phyloP scores from a whole-genome alignment of 2,113 vertebrate species.

The Indicator indicator region DNA sequence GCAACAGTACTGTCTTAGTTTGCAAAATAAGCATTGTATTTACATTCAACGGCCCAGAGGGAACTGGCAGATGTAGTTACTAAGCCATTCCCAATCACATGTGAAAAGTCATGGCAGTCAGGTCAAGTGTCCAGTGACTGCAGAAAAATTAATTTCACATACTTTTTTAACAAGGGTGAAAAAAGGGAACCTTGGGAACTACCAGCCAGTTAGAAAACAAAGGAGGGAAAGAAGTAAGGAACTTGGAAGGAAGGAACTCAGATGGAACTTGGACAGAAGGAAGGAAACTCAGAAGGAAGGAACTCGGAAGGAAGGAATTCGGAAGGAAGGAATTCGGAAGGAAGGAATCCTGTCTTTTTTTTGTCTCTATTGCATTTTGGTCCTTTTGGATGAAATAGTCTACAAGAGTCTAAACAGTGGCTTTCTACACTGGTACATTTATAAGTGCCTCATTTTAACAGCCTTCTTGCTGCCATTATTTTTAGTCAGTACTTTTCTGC shows the following conservation, averaged over 20 bases:
- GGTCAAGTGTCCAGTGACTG: neutral
- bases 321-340: too few relatives aligned
- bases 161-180: neutral
- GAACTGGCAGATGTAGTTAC: neutral
- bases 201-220: neutral
- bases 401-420: neutral
- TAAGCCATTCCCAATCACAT: neutral
- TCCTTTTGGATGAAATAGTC: neutral
- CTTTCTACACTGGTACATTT: neutral
- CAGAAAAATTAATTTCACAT: neutral
- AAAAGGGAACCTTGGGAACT: neutral
- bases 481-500: neutral
- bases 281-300: too few relatives aligned
- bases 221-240: too few relatives aligned
- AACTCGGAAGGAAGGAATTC: too few relatives aligned
- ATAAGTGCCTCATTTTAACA: neutral
- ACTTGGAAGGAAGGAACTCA: too few relatives aligned
- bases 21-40: neutral
- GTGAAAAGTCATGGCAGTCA: neutral
- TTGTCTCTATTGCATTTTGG: neutral
- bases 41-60: neutral
- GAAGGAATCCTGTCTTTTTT: too few relatives aligned
- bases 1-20: neutral
- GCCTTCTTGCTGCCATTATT: neutral
- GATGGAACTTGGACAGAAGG: too few relatives aligned